Base-by-base conservation (phyloP, 1,140 invertebrate species). In the Trigoniulus corallinus region DNA sequence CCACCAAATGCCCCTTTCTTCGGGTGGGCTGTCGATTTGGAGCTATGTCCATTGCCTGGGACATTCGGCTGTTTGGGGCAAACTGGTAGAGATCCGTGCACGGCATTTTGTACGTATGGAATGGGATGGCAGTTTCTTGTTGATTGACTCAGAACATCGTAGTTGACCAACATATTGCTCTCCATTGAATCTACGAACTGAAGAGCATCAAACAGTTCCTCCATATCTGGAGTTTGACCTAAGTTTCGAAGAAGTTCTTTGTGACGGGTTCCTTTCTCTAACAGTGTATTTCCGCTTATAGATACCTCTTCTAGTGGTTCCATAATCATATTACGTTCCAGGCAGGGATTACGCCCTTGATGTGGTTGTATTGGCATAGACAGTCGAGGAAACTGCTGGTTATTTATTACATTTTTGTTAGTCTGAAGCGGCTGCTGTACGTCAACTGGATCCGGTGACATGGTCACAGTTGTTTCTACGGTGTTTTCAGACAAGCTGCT, bases 261-360 rank as follows among this genome's bases (percentile, higher is more conserved):
- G 79, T 57, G 47, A 45, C 55, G 51, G 15, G 26, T 44, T 24
- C 29, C 56, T 52, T 50, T 60, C 21, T 84, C 81, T 46, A 88
- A 74, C 0, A 87, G 68, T 7, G 75, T 65, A 54, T 76, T 76
- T 34, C 77, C 75, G 21, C 67, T 69, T 10, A 74, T 67, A n/a
- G 65, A 62, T 1, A 76, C 57, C 42, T 82, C 76, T 57, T 74
- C 68, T 1, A 72, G 69, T 22, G 71, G 73, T n/a, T 56, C 58
- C 39, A 64, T 53, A 18, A 47, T 46, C 58, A 82, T 77, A 68
- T 94, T 94, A 1, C 88, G 70, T 62, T 91, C 86, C 58, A 87
- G 74, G 57, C 84, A 91, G 1, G 86, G 84, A 72, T 94, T 93
- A 12, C 87, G 69, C 2, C 87, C 88, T 62, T 91, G 86, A 64